Evolutionary conservation across 1,140 invertebrate species (phyloP).

Genomic region (Platorchestia sp.): DNA sequence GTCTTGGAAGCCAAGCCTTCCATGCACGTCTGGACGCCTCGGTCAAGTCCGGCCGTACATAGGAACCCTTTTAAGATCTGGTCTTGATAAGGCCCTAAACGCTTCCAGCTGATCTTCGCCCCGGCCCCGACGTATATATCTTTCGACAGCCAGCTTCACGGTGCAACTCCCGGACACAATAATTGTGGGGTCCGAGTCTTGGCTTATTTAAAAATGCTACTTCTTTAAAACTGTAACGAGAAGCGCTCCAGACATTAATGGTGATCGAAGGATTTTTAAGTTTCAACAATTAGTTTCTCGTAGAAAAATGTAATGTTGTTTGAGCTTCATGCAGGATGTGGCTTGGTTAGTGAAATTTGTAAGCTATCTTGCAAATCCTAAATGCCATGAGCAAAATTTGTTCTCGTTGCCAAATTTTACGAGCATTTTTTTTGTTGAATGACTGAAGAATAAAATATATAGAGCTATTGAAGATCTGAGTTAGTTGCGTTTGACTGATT

Average conservation of each 20-base stretch:
- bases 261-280: neutral
- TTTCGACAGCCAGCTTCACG: neutral
- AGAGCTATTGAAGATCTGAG: too few relatives aligned
- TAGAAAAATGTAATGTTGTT: neutral
- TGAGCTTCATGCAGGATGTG: neutral
- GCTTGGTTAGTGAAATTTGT: neutral
- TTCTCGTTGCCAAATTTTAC: too few relatives aligned
- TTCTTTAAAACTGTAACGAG: neutral
- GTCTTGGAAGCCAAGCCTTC: neutral
- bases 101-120: constrained; percentile 21
- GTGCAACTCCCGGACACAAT: neutral
- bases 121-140: neutral
- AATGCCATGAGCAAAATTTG: too few relatives aligned
- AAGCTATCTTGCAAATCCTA: neutral
- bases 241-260: neutral
- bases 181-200: neutral
- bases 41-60: neutral
- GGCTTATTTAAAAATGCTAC: constrained; percentile 9
- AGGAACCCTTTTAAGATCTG: constrained; percentile 36
- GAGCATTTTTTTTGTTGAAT: too few relatives aligned
- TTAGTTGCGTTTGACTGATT: too few relatives aligned
- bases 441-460: too few relatives aligned
- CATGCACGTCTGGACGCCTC: neutral
- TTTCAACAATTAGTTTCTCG: neutral
- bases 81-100: neutral